These are phyloP conservation scores for Thaumatotibia leucotreta DNA, from an alignment of 1,140 invertebrate species.

Conservation along the genomic window DNA sequence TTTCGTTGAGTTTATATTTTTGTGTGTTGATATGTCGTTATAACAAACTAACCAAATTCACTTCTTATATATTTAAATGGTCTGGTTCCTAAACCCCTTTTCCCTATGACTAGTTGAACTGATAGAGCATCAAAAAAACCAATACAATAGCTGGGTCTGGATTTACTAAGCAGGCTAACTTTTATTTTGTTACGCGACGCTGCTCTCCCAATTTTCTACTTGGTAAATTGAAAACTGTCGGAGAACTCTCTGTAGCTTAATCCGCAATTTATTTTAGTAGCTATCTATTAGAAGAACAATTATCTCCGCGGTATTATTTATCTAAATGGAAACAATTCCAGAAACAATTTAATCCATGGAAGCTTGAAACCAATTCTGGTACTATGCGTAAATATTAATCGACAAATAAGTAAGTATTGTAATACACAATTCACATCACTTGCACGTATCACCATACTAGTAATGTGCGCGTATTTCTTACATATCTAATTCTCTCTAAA, in stretches of 20 bases:
- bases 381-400: neutral
- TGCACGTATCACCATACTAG: too few species aligned
- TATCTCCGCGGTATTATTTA: conserved; percentile 6
- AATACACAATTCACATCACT: too few species aligned
- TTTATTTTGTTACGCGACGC: conserved; percentile 25
- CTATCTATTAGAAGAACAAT: conserved; percentile 8
- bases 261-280: conserved; percentile 21
- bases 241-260: conserved; percentile 16
- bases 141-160: neutral
- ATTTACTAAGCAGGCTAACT: conserved; percentile 19
- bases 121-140: neutral
- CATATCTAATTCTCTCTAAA: too few species aligned
- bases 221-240: conserved; percentile 21
- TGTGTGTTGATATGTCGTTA: too few species aligned
- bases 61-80: neutral
- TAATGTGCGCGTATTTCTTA: too few species aligned
- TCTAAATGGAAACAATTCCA: neutral
- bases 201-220: conserved; percentile 26
- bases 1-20: too few species aligned
- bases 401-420: too few species aligned
- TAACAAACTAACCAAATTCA: too few species aligned
- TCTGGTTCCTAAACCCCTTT: neutral
- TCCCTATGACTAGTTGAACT: neutral
- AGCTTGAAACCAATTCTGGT: neutral
- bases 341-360: neutral